These are phyloP conservation scores for Cyanoderma ruficeps DNA, from an alignment of 2,113 vertebrate genomes.

Conservation along the genomic window DNA sequence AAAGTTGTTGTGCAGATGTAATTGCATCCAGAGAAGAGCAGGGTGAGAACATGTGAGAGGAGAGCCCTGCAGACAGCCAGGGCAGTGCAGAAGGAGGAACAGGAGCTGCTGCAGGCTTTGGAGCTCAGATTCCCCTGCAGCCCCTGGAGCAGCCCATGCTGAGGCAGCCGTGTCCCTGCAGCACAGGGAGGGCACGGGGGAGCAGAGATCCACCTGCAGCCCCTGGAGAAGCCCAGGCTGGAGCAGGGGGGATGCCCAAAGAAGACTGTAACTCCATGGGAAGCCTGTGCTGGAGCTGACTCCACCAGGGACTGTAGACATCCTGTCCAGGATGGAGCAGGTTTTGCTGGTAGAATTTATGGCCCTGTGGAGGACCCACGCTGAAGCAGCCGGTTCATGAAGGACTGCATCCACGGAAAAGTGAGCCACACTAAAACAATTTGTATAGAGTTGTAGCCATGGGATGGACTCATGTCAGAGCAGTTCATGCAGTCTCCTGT, in stretches of 20 bases:
- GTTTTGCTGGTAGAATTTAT: neutral
- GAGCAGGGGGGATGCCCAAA: neutral
- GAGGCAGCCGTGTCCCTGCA: neutral
- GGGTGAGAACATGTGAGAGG: fast-evolving
- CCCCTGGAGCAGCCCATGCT: neutral
- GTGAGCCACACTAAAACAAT: fast-evolving
- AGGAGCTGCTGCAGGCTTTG: neutral
- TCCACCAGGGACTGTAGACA: no score
- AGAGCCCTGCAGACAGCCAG: neutral
- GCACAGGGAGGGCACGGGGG: neutral
- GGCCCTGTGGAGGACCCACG: fast-evolving
- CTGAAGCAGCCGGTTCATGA: neutral
- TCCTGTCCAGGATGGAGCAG: neutral
- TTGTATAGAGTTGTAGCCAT: neutral
- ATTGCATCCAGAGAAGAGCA: neutral
- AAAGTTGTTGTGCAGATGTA: neutral
- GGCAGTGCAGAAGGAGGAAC: neutral
- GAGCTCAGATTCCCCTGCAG: neutral
- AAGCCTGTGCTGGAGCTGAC: fast-evolving
- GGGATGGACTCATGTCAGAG: no score
- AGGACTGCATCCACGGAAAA: neutral
- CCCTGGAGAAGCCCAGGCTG: neutral
- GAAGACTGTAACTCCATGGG: neutral
- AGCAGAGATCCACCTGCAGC: neutral
- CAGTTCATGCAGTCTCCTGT: no score